phyloP scores from a whole-genome alignment of 2,888 invertebrate species.

The Microctonus brassicae region DNA sequence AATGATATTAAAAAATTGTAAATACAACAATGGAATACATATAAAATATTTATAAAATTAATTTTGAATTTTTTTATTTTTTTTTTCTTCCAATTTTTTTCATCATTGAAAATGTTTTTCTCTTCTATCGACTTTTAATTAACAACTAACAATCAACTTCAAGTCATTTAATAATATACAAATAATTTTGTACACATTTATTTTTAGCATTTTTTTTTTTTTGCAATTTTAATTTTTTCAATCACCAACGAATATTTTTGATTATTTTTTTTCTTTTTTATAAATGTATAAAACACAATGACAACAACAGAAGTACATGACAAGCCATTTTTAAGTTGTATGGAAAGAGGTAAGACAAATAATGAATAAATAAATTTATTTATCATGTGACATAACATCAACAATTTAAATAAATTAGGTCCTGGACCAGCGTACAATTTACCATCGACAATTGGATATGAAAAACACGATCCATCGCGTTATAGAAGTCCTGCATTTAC shows the following conservation, averaged over 20 bases:
- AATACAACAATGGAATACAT: conserved; percentile 27
- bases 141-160: conserved; percentile 20
- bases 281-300: conserved; percentile 25
- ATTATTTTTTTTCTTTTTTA: conserved; percentile 13
- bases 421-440: conserved; percentile 79
- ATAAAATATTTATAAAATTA: conserved; percentile 35
- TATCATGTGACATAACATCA: not conserved
- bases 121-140: not conserved
- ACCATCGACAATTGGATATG: conserved; percentile 75
- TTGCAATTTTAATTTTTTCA: conserved; percentile 24
- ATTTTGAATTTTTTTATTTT: no score
- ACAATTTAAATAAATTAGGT: conserved; percentile 67
- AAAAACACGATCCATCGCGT: conserved; percentile 75
- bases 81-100: no score
- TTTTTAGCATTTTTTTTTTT: conserved; percentile 35
- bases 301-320: conserved; percentile 39
- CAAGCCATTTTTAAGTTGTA: conserved; percentile 36
- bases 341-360: conserved; percentile 32
- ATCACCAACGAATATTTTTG: no score
- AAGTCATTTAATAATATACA: conserved; percentile 34
- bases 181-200: conserved; percentile 24
- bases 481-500: conserved; percentile 77
- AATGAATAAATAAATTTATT: not conserved
- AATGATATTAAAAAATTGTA: conserved; percentile 37
- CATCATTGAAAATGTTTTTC: no score